A percentile compares a stretch with the other conserved stretches of the same genome.
These are phyloP conservation scores for Xiphorhynchus erythropygius DNA, from an alignment of 2,797 vertebrate species.

Conservation along the genomic window DNA sequence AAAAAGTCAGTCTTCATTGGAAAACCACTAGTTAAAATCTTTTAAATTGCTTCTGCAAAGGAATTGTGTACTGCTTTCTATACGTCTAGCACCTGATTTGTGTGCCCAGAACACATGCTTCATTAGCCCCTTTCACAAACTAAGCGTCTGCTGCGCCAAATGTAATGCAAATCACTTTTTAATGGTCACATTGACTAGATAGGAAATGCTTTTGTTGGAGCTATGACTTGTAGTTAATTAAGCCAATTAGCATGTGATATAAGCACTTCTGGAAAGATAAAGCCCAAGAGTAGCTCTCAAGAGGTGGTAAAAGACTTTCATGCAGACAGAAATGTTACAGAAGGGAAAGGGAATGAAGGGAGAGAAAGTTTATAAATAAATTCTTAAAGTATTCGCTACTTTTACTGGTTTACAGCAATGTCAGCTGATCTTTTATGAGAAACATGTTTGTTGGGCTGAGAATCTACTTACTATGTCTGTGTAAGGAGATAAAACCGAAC, in stretches of 20 bases:
- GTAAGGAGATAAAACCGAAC: background rate
- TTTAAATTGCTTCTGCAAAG: conserved; percentile 3
- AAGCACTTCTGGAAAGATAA: conserved; percentile 50
- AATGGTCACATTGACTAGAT: conserved; percentile 66
- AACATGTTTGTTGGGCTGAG: background rate
- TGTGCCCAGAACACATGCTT: conserved; percentile 45
- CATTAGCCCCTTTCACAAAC: conserved; percentile 63
- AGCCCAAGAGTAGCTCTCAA: conserved; percentile 19
- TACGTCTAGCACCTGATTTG: conserved; percentile 59
- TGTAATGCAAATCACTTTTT: conserved; percentile 71
- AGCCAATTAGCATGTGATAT: conserved; percentile 68
- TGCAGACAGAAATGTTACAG: background rate
- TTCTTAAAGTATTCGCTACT: background rate
- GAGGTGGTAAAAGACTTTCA: background rate
- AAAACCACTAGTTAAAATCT: conserved; percentile 20
- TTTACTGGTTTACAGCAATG: background rate
- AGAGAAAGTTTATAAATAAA: conserved; percentile 15
- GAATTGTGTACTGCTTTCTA: conserved; percentile 7
- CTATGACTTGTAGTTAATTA: conserved; percentile 67
- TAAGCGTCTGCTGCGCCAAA: conserved; percentile 47
- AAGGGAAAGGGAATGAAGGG: background rate
- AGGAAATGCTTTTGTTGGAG: conserved; percentile 65
- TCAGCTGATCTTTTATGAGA: background rate
- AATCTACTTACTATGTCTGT: background rate
- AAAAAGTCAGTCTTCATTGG: background rate